phyloP scores from a whole-genome alignment of 2,888 invertebrate species.

The Mesodorylaimus sp. region DNA sequence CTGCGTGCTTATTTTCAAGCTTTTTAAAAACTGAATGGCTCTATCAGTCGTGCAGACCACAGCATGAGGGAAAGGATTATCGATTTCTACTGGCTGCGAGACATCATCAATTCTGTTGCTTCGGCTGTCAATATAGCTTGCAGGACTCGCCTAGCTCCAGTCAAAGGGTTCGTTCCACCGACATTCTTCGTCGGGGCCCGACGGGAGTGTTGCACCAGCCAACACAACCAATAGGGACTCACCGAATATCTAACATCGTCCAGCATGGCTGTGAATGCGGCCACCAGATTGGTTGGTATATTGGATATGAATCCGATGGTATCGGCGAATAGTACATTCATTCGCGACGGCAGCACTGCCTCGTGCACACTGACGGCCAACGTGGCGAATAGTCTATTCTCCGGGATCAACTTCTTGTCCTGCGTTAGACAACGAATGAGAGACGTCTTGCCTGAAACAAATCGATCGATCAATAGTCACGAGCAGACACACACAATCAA shows the following conservation, averaged over 20 bases:
- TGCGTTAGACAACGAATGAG: constrained; percentile 57
- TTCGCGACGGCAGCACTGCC: constrained; percentile 45
- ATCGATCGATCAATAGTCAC: not conserved
- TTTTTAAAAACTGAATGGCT: too few species aligned
- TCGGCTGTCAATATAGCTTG: too few species aligned
- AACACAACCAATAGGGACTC: constrained; percentile 13
- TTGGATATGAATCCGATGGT: constrained; percentile 72
- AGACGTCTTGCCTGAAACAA: constrained; percentile 46
- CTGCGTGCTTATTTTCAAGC: too few species aligned
- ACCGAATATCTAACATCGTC: constrained; percentile 57
- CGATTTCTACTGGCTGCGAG: too few species aligned
- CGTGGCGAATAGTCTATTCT: constrained; percentile 61
- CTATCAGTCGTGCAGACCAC: too few species aligned
- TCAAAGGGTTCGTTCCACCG: not conserved
- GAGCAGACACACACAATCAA: not conserved
- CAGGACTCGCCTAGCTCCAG: too few species aligned
- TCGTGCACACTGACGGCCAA: constrained; percentile 60
- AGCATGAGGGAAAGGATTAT: too few species aligned
- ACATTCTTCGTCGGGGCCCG: not conserved
- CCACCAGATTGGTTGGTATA: constrained; percentile 54
- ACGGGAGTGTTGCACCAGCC: too few species aligned
- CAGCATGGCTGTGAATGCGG: constrained; percentile 59
- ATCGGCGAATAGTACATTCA: constrained; percentile 54
- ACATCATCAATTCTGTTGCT: too few species aligned
- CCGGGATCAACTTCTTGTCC: constrained; percentile 45